A percentile compares a stretch with the other conserved stretches of the same genome.
Conservation (phyloP, 2,797 vertebrate genomes). For the Sebastes cheni region DNA sequence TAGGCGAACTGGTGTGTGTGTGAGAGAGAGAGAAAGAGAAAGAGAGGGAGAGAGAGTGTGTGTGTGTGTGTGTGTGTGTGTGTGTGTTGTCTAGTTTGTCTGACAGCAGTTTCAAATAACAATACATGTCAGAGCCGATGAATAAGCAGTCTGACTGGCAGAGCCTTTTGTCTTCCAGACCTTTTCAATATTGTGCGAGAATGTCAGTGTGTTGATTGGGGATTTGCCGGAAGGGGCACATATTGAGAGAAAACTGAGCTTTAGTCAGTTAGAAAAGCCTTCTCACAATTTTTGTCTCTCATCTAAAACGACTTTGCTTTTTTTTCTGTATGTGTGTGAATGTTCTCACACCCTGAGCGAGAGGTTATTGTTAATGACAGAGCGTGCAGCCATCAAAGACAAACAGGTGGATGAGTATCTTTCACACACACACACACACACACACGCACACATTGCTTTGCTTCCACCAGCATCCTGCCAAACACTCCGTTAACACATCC, state of each 20-base stretch:
- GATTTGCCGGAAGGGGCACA: slow-evolving; percentile 61
- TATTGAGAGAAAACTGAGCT: slow-evolving; percentile 49
- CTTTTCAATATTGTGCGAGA: slow-evolving; percentile 72
- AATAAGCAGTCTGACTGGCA: slow-evolving; percentile 71
- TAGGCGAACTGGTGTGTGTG: slow-evolving; percentile 48
- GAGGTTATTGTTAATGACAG: slow-evolving; percentile 44
- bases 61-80: slow-evolving; percentile 4
- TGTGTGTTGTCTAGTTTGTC: slow-evolving; percentile 65
- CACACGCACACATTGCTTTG: slow-evolving; percentile 1
- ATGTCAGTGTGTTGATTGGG: slow-evolving; percentile 71
- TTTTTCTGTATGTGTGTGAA: neutral
- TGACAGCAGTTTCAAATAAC: slow-evolving; percentile 76
- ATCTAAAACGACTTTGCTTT: slow-evolving; percentile 33
- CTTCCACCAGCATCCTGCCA: slow-evolving; percentile 28
- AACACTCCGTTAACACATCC: slow-evolving; percentile 23
- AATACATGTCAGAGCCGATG: slow-evolving; percentile 72
- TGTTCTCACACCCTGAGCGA: slow-evolving; percentile 12
- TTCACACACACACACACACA: neutral
- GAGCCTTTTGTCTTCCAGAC: slow-evolving; percentile 72
- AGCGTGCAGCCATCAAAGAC: slow-evolving; percentile 25
- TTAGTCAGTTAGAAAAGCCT: slow-evolving; percentile 28
- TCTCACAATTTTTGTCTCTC: slow-evolving; percentile 33
- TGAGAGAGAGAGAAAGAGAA: neutral
- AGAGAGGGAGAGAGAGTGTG: neutral
- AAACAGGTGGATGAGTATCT: slow-evolving; percentile 41